Conservation (phyloP, 2,113 vertebrate species). For the Cyrtonyx montezumae region DNA sequence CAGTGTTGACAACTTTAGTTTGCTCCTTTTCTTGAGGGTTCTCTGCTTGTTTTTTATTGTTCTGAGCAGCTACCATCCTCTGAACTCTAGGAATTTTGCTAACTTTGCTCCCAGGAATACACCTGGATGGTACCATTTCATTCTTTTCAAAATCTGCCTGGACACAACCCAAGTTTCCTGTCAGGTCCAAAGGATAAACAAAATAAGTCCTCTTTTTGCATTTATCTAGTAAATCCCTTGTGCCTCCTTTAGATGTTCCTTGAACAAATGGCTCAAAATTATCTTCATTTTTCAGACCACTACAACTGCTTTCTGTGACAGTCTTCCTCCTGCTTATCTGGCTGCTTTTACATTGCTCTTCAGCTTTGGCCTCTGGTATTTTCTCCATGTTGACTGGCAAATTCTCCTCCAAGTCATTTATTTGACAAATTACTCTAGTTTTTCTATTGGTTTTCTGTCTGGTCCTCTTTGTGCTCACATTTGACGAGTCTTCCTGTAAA, state of each 20-base stretch:
- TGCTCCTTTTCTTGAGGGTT: background rate
- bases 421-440: background rate
- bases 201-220: background rate
- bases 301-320: background rate
- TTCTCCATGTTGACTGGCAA: background rate
- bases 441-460: constrained; percentile 31
- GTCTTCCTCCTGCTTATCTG: background rate
- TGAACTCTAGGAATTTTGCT: constrained; percentile 33
- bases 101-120: background rate
- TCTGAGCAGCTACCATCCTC: background rate
- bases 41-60: background rate
- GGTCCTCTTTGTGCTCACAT: background rate
- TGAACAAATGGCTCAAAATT: background rate
- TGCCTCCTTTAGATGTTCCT: background rate
- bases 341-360: constrained; percentile 7
- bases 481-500: background rate
- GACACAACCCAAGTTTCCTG: background rate
- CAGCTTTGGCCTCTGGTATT: background rate
- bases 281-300: constrained; percentile 1
- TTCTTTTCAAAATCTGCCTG: background rate
- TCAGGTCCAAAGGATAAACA: background rate
- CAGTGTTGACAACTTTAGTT: background rate
- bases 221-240: background rate
- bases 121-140: background rate
- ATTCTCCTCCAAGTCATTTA: background rate